Base-by-base conservation (phyloP, 2,797 vertebrate species). In the Notoglanidium macrostoma region DNA sequence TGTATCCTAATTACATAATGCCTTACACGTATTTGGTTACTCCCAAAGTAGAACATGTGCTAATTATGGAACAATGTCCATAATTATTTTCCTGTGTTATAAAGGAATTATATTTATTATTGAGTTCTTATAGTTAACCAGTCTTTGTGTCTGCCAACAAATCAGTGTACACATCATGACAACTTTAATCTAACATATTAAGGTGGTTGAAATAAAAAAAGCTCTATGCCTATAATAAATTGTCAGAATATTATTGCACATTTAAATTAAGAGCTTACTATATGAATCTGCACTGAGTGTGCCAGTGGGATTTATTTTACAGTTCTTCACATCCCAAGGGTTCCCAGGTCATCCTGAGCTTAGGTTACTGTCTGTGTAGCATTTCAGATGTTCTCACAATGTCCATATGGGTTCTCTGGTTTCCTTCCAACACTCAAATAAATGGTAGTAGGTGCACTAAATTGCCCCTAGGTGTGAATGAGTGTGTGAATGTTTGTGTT, bases 131-230 rank as follows among this genome's bases (percentile, higher is more conserved):
- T 21, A 70, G 67, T 68, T 35, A 32, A 17, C 29, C 1, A 1
- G 14, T 35, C 17, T 70, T 70, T 70, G 19, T 35, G 67, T 70
- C 67, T 35, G 17, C 32, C 32, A 40, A 70, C 67, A 70, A 72
- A 72, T 46, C 70, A 26, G 32, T 19, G 19, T 44, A 23, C 19
- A 19, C 70, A 46, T 70, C 40, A 70, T 70, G 67, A 70, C 32
- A 70, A 40, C 68, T 40, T 70, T 70, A 70, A 70, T 70, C 68
- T 70, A 21, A 70, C 68, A 40, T 70, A 70, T 70, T 70, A 70
- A 9, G 32, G 7, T 70, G 35, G 68, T 70, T 1, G 35, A 40
- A 70, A 40, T 40, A 40, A 70, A n/a, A 70, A 70, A 70, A 32
- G 35, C 23, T 46, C 70, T 73, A 46, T 46, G 40, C 21, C 70